Evolutionary conservation across 2,888 invertebrate genomes (phyloP).

Genomic region (Hypselothyrea guttata): DNA sequence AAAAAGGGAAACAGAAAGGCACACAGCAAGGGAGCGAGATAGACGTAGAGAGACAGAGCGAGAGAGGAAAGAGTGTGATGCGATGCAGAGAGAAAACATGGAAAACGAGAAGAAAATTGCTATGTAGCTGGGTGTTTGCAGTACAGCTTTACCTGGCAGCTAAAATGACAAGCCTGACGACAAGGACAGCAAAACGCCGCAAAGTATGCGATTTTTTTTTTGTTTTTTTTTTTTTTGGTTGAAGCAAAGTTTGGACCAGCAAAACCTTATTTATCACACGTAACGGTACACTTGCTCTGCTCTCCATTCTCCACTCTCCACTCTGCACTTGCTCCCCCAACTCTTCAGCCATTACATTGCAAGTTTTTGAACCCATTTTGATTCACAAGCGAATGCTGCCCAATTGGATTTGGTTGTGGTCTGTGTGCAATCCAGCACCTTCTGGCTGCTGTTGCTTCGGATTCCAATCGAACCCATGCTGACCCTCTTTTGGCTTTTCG

Average conservation of each 20-base stretch:
- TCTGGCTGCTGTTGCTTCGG: constrained; percentile 11
- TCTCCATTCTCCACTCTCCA: background rate
- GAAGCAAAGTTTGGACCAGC: constrained; percentile 44
- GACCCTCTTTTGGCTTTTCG: constrained; percentile 15
- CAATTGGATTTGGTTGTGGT: constrained; percentile 70
- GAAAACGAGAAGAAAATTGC: constrained; percentile 45
- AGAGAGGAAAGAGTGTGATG: no score
- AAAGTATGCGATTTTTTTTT: constrained; percentile 52
- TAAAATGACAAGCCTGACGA: constrained; percentile 39
- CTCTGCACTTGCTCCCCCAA: background rate
- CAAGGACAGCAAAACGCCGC: constrained; percentile 24
- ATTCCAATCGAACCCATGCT: background rate
- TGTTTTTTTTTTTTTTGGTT: no score
- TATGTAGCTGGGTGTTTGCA: constrained; percentile 41
- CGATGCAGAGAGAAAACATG: background rate
- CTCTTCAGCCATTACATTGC: constrained; percentile 4
- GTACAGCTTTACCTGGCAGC: constrained; percentile 47
- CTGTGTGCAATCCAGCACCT: constrained; percentile 33
- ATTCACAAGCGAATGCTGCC: constrained; percentile 68
- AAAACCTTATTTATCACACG: constrained; percentile 74
- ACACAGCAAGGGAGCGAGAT: no score
- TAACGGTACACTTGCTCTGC: constrained; percentile 15
- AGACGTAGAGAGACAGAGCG: constrained; percentile 2
- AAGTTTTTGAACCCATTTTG: constrained; percentile 49
- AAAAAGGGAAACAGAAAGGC: constrained; percentile 12